Conservation (phyloP, 2,797 vertebrate genomes). For the Pteropus rufus region DNA sequence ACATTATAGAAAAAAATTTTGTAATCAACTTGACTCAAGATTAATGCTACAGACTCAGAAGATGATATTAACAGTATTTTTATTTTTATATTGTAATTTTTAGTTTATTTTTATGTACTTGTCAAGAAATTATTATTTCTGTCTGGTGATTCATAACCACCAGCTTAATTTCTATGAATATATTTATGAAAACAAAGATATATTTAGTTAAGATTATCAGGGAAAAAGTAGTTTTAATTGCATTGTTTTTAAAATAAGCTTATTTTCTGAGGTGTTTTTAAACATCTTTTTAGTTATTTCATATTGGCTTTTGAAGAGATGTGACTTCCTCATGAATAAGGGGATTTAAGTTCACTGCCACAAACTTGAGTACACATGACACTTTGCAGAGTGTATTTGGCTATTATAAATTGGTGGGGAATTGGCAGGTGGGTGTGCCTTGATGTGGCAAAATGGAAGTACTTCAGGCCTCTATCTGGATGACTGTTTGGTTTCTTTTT, state of each 20-base stretch:
- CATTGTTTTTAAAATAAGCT: slow-evolving; percentile 71
- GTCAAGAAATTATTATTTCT: slow-evolving; percentile 54
- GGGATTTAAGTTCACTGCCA: not conserved
- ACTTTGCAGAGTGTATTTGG: not conserved
- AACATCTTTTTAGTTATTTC: not conserved
- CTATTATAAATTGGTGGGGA: not conserved
- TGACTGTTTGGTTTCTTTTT: not conserved
- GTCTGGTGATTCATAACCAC: slow-evolving; percentile 65
- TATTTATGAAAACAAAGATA: slow-evolving; percentile 75
- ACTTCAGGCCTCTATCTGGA: not conserved
- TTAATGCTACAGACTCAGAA: slow-evolving; percentile 60
- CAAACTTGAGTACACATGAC: not conserved
- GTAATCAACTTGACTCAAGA: slow-evolving; percentile 83
- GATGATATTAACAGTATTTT: slow-evolving; percentile 69
- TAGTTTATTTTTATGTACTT: slow-evolving; percentile 78
- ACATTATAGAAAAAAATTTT: slow-evolving; percentile 84
- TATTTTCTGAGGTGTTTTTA: slow-evolving; percentile 38
- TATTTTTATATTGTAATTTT: slow-evolving; percentile 78
- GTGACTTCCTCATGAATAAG: not conserved
- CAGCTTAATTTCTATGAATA: slow-evolving; percentile 78
- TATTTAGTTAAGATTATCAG: slow-evolving; percentile 70
- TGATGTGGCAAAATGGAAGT: not conserved
- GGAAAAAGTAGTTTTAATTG: slow-evolving; percentile 64
- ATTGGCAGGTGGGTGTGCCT: not conserved
- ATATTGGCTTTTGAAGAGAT: not conserved